These are phyloP conservation scores for Dendrocincla fuliginosa DNA, from an alignment of 2,797 vertebrate genomes.

Conservation along the genomic window DNA sequence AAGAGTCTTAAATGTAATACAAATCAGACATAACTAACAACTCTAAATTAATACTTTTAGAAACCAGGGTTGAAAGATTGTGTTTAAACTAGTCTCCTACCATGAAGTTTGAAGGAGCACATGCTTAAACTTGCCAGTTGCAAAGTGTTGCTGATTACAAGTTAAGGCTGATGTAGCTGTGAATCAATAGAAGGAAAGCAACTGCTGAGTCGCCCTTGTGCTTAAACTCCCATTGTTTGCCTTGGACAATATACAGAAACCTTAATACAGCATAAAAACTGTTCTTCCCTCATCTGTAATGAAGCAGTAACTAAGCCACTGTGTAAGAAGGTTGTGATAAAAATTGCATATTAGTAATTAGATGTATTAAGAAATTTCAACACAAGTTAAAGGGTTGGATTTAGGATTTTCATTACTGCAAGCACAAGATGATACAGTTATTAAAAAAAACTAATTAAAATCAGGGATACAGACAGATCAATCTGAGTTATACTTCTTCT, in stretches of 20 bases:
- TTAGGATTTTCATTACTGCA: background rate
- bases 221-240: background rate
- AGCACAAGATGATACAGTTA: background rate
- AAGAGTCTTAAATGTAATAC: background rate
- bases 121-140: background rate
- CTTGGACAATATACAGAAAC: background rate
- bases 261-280: background rate
- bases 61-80: background rate
- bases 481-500: background rate
- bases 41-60: background rate
- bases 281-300: background rate
- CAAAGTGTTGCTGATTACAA: background rate
- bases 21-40: background rate
- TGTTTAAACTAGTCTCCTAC: background rate
- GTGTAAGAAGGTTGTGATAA: background rate
- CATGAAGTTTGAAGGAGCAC: background rate
- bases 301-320: background rate
- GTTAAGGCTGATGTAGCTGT: background rate
- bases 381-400: background rate
- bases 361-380: background rate
- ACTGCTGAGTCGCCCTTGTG: background rate
- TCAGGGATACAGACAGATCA: background rate
- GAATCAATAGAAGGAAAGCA: background rate
- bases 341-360: background rate
- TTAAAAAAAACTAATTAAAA: background rate